phyloP scores from a whole-genome alignment of 2,888 invertebrate species.

The Auanema freiburgensis region DNA sequence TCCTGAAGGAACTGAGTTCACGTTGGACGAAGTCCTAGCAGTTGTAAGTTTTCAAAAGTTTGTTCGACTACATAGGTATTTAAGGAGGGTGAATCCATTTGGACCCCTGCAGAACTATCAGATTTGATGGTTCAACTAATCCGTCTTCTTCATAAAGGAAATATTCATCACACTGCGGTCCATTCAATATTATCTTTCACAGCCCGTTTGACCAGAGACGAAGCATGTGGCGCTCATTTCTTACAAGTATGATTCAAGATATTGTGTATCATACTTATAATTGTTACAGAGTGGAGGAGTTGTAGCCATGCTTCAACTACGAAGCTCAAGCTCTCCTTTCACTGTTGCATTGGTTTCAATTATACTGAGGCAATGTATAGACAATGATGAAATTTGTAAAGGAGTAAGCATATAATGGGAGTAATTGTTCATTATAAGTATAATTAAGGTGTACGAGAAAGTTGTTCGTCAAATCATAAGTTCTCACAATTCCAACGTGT shows the following conservation, averaged over 20 bases:
- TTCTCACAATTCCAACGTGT: not conserved
- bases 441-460: slow-evolving; percentile 26
- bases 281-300: slow-evolving; percentile 26
- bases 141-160: slow-evolving; percentile 18
- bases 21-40: not conserved
- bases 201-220: slow-evolving; percentile 39
- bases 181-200: slow-evolving; percentile 48
- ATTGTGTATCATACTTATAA: not conserved
- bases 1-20: slow-evolving; percentile 6
- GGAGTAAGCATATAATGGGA: slow-evolving; percentile 1
- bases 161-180: slow-evolving; percentile 30
- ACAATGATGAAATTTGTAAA: slow-evolving; percentile 32
- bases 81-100: slow-evolving; percentile 17
- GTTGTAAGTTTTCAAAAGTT: not conserved
- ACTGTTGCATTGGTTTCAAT: slow-evolving; percentile 37
- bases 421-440: too few species aligned
- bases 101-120: slow-evolving; percentile 11
- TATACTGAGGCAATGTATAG: slow-evolving; percentile 52
- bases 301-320: slow-evolving; percentile 26
- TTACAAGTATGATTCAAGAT: slow-evolving; percentile 26
- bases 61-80: slow-evolving; percentile 2
- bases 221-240: slow-evolving; percentile 40
- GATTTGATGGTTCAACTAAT: slow-evolving; percentile 15
- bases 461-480: slow-evolving; percentile 23
- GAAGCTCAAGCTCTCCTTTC: slow-evolving; percentile 25